Percentiles rank a stretch among this genome's conserved stretches.
phyloP scores from a whole-genome alignment of 2,113 vertebrate species.

The Burhinus bistriatus region DNA sequence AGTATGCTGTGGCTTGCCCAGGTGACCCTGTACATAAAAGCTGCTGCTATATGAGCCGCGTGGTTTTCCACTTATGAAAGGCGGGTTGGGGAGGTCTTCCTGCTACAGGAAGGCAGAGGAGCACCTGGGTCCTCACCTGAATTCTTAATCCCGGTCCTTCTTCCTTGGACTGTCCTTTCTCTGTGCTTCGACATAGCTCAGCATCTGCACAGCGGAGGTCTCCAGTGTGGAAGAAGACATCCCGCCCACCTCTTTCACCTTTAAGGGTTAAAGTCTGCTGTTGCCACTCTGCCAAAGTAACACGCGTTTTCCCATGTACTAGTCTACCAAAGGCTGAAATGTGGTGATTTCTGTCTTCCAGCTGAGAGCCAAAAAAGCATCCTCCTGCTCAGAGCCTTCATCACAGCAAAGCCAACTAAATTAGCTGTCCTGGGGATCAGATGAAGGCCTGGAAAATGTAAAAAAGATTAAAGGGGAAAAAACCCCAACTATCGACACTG shows the following conservation, averaged over 20 bases:
- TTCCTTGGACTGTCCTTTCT: neutral
- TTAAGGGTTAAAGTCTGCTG: neutral
- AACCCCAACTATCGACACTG: neutral
- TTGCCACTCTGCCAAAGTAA: neutral
- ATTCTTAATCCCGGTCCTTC: neutral
- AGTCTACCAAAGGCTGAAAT: neutral
- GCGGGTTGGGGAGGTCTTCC: accelerated
- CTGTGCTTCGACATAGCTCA: neutral
- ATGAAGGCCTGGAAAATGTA: neutral
- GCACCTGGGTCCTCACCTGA: neutral
- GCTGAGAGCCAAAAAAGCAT: neutral
- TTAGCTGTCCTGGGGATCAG: neutral
- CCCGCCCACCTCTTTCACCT: neutral
- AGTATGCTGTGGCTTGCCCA: neutral
- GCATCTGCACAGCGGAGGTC: neutral
- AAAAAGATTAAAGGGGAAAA: neutral
- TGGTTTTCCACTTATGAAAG: neutral
- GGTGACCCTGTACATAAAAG: neutral
- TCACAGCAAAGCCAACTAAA: neutral
- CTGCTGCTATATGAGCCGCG: neutral
- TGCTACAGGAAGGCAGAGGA: neutral
- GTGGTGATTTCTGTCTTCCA: neutral
- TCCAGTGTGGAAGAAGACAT: neutral
- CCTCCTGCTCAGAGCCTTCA: neutral
- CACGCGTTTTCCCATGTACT: neutral